These are phyloP conservation scores for Leptogaster cylindrica DNA, from an alignment of 2,888 invertebrate species.

Conservation along the genomic window DNA sequence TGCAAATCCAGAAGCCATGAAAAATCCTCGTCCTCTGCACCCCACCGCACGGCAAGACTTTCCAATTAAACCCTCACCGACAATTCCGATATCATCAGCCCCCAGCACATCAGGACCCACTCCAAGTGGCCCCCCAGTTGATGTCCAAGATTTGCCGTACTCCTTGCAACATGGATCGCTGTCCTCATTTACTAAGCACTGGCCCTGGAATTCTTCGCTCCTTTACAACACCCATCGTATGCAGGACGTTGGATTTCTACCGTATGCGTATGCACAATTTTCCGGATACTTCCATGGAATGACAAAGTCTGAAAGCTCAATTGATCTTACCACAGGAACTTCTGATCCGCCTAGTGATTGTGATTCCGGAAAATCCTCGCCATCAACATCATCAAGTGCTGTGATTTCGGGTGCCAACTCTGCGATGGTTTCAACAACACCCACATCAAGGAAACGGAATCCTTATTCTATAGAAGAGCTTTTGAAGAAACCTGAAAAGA, in stretches of 20 bases:
- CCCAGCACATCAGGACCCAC: conserved; percentile 25
- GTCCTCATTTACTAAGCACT: conserved; percentile 58
- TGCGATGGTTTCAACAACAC: conserved; percentile 46
- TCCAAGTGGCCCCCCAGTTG: conserved; percentile 6
- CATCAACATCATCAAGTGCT: conserved; percentile 55
- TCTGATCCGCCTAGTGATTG: conserved; percentile 59
- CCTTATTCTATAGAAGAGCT: conserved; percentile 89
- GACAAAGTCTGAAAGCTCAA: conserved; percentile 59
- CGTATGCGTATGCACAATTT: conserved; percentile 52
- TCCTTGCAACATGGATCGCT: conserved; percentile 49
- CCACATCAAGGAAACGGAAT: conserved; percentile 67
- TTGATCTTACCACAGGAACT: conserved; percentile 56
- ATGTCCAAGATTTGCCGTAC: conserved; percentile 41
- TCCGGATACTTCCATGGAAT: conserved; percentile 51
- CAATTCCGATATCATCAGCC: conserved; percentile 50
- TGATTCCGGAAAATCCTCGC: conserved; percentile 61
- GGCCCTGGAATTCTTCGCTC: conserved; percentile 62
- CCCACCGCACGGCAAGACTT: conserved; percentile 43
- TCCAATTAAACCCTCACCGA: conserved; percentile 58
- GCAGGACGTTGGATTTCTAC: conserved; percentile 51
- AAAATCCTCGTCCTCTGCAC: conserved; percentile 43
- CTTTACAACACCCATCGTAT: conserved; percentile 57
- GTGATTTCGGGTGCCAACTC: no score
- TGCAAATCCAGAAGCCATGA: conserved; percentile 21
- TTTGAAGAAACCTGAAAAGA: conserved; percentile 78